phyloP scores from a whole-genome alignment of 2,888 invertebrate genomes.

The Machimus rusticus region DNA sequence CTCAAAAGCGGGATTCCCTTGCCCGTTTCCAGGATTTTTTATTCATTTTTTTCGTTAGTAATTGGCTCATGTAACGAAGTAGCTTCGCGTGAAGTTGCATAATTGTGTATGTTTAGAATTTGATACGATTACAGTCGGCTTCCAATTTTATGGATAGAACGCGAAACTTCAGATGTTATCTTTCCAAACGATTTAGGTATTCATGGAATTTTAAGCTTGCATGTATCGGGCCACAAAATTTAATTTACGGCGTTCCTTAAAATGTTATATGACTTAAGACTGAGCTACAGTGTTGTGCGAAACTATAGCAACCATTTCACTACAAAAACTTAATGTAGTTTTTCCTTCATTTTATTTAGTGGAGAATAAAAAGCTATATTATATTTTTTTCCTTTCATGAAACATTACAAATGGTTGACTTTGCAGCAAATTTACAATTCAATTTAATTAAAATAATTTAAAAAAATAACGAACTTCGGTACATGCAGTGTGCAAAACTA shows the following conservation, averaged over 20 bases:
- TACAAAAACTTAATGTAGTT: no score
- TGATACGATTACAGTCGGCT: not conserved
- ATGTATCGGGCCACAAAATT: not conserved
- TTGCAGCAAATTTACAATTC: no score
- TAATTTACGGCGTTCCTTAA: not conserved
- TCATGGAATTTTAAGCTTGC: not conserved
- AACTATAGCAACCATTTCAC: no score
- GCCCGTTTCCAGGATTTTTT: not conserved
- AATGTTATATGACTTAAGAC: not conserved
- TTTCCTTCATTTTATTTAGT: no score
- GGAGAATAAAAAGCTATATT: no score
- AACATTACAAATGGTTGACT: no score
- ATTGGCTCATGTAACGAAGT: not conserved
- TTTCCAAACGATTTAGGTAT: not conserved
- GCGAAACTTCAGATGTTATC: not conserved
- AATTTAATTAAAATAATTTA: no score
- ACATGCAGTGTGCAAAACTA: no score
- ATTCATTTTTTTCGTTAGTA: not conserved
- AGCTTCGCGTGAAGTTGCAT: not conserved
- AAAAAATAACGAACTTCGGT: no score
- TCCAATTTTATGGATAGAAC: not conserved
- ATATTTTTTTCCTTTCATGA: no score
- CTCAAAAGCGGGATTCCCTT: not conserved
- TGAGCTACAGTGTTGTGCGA: no score
- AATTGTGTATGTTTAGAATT: not conserved